phyloP scores from a whole-genome alignment of 2,113 vertebrate genomes.

The Rhinichthys klamathensis region DNA sequence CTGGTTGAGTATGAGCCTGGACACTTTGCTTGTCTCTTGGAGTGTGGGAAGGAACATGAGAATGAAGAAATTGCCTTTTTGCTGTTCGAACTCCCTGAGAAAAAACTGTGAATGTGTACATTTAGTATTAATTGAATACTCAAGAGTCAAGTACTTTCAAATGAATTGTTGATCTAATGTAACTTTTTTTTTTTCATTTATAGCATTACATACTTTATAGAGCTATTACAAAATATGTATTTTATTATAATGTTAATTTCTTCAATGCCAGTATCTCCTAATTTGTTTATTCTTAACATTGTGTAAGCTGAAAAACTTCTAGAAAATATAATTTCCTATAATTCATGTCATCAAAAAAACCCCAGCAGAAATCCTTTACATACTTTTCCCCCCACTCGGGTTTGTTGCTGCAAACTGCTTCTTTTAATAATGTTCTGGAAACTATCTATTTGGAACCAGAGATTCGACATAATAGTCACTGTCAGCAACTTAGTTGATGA shows the following conservation, averaged over 20 bases:
- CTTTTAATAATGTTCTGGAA: not conserved
- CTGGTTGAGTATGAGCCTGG: conserved; percentile 67
- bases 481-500: not conserved
- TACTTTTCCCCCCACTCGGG: not conserved
- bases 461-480: not conserved
- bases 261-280: too few species aligned
- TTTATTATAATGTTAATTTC: too few species aligned
- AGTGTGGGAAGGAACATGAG: conserved; percentile 66
- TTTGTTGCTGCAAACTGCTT: not conserved
- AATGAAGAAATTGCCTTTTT: conserved; percentile 21
- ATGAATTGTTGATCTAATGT: too few species aligned
- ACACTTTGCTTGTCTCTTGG: conserved; percentile 76
- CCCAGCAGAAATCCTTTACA: too few species aligned
- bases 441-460: not conserved
- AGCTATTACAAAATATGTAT: not conserved
- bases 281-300: too few species aligned
- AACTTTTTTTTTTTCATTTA: not conserved
- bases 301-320: too few species aligned
- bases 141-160: too few species aligned
- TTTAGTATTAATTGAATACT: not conserved
- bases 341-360: too few species aligned
- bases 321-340: too few species aligned
- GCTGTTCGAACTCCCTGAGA: conserved; percentile 1
- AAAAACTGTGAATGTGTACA: not conserved
- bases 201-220: not conserved